These are phyloP conservation scores for Muraenolepis orangiensis DNA, from an alignment of 2,797 vertebrate genomes.

Conservation along the genomic window DNA sequence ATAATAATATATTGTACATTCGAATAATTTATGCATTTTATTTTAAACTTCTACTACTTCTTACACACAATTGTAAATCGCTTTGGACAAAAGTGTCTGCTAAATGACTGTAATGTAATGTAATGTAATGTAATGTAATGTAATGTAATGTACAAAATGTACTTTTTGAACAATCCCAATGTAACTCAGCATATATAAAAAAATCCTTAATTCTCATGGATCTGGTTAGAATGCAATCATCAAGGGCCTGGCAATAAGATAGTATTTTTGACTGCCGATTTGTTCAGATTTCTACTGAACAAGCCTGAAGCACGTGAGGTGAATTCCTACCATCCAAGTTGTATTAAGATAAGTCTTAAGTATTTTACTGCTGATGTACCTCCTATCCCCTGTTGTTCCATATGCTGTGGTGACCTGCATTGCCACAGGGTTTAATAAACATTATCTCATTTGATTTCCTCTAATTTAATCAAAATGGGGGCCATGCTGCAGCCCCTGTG, in stretches of 20 bases:
- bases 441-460: neutral
- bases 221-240: neutral
- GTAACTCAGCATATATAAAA: neutral
- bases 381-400: neutral
- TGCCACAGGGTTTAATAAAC: neutral
- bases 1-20: neutral
- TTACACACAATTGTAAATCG: no score
- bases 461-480: slow-evolving; percentile 1
- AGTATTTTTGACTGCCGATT: neutral
- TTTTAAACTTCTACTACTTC: neutral
- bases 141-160: no score
- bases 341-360: neutral
- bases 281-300: neutral
- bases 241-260: no score
- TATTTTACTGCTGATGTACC: no score
- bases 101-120: no score
- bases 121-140: no score
- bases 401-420: neutral
- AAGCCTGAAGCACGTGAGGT: neutral
- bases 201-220: neutral
- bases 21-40: neutral
- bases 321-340: neutral
- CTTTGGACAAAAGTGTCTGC: no score
- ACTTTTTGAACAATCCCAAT: neutral
- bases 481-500: neutral